Evolutionary conservation across 2,113 vertebrate species (phyloP).

Genomic region (Procapra przewalskii): DNA sequence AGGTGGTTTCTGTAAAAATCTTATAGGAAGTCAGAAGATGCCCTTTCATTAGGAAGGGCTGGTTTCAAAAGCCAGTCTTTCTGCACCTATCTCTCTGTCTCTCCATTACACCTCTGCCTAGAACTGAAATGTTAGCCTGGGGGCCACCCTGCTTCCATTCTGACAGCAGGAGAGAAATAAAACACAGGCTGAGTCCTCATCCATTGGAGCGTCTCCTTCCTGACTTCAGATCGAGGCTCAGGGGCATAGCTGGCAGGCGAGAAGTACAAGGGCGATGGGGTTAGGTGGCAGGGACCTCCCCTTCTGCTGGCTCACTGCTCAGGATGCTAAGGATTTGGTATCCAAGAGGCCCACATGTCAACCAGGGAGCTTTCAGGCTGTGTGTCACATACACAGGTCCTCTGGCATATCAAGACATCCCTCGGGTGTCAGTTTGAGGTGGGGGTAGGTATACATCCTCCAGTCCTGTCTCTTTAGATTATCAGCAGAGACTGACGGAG

Average conservation of each 20-base stretch:
- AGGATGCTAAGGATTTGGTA: not conserved
- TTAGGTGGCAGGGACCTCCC: accelerated
- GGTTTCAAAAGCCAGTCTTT: not conserved
- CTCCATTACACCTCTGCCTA: not conserved
- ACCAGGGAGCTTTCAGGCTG: not conserved
- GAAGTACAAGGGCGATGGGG: accelerated
- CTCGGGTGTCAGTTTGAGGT: too few species aligned
- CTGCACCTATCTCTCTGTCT: not conserved
- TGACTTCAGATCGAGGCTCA: not conserved
- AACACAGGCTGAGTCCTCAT: not conserved
- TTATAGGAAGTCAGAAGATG: not conserved
- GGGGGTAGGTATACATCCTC: too few species aligned
- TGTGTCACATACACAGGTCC: not conserved
- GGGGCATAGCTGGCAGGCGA: not conserved
- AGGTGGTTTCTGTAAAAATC: not conserved
- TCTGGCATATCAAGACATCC: not conserved
- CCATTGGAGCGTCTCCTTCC: not conserved
- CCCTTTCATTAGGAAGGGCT: not conserved
- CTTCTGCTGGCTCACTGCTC: not conserved
- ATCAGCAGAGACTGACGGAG: not conserved
- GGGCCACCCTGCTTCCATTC: not conserved
- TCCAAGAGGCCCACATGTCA: not conserved
- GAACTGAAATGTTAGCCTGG: not conserved
- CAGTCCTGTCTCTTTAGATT: not conserved
- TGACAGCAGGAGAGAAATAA: not conserved